Conservation (phyloP, 2,888 invertebrate genomes). For the Hyposoter didymator region DNA sequence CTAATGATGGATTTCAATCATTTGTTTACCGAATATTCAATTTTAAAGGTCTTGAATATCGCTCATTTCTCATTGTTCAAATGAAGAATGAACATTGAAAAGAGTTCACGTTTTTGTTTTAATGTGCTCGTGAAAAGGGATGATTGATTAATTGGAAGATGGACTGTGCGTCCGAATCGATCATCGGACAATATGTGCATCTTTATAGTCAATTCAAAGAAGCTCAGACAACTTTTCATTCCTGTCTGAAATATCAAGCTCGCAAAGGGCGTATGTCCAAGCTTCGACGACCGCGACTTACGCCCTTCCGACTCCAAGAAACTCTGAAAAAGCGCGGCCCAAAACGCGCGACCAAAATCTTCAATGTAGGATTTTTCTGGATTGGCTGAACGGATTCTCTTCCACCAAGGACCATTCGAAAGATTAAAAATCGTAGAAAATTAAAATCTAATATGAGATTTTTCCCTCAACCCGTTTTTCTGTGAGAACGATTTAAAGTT, state of each 20-base stretch:
- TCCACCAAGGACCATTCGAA: too few species aligned
- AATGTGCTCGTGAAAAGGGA: not conserved
- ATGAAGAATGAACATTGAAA: not conserved
- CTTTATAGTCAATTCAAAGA: not conserved
- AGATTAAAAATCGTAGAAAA: too few species aligned
- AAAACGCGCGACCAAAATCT: too few species aligned
- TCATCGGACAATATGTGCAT: not conserved
- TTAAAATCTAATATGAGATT: too few species aligned
- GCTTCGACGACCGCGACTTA: too few species aligned
- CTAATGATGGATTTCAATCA: conserved; percentile 42
- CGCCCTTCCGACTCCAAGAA: too few species aligned
- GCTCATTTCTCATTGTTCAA: not conserved
- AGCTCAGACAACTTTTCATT: not conserved
- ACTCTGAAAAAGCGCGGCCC: too few species aligned
- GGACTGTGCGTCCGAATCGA: not conserved
- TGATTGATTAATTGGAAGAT: not conserved
- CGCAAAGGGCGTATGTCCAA: too few species aligned
- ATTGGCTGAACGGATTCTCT: too few species aligned
- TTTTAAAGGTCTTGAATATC: not conserved
- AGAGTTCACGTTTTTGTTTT: not conserved
- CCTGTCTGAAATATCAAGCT: conserved; percentile 37
- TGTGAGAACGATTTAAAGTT: too few species aligned
- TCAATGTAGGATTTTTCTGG: too few species aligned
- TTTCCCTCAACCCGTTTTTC: too few species aligned
- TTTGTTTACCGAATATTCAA: conserved; percentile 11